Base-by-base conservation (phyloP, 1,140 invertebrate species). In the Eriocheir sinensis region DNA sequence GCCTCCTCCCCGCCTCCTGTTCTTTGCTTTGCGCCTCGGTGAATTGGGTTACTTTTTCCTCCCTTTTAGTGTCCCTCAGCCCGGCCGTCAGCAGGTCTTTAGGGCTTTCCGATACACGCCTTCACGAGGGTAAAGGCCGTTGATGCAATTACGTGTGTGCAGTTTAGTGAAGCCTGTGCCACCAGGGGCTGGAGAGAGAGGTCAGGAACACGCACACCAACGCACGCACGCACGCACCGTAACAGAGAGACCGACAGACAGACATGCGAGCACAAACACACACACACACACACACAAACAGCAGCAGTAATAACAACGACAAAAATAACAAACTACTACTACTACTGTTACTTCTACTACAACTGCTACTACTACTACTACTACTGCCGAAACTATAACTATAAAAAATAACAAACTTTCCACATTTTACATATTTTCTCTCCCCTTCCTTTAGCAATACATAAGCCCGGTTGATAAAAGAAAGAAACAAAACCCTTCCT, bases 221-320 rank as follows among this genome's bases (percentile, higher is more conserved):
- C 53, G 27, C 53, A 72, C 53, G 27, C 53, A 72, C 53, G 27
- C 53, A 72, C 53, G 27, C 53, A 72, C 53, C 12, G 12, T 12
- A 12, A 72, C 53, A 85, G 34, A 85, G 34, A 38, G 30, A 81
- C 12, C 17, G 30, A 3, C 1, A 81, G 30, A 81, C 12, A 3
- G 30, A 81, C 12, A 81, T 32, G n/a, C 21, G 27, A 12, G 3
- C 79, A 80, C 79, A 80, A 27, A 80, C 79, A 80, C 79, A 80
- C 79, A 80, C 79, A 80, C 79, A 80, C 79, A 80, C 79, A 80
- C 79, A 80, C 79, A 80, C 79, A 80, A 27, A 80, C 79, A 80
- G 27, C n/a, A 27, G 34, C 79, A 80, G 3, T 6, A 32, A 27
- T 27, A 3, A 27, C 3, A 32, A 3, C 34, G 34, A n/a, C n/a